These are phyloP conservation scores for Desmodus rotundus DNA, from an alignment of 2,113 vertebrate species.

Conservation along the genomic window DNA sequence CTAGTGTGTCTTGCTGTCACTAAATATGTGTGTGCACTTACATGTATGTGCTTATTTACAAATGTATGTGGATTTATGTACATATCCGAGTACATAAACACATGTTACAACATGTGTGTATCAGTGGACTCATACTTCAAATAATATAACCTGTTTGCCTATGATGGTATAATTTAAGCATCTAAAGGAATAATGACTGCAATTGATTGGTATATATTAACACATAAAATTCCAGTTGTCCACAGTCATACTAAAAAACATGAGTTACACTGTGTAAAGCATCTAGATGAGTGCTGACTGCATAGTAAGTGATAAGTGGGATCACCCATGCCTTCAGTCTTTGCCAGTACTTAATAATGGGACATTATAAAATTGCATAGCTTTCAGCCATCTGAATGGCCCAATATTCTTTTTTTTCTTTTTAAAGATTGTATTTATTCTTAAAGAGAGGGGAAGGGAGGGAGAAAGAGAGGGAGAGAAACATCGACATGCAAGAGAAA, in stretches of 20 bases:
- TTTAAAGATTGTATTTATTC: too few relatives aligned
- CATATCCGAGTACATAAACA: background rate
- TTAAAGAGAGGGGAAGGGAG: too few relatives aligned
- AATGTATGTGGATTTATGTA: background rate
- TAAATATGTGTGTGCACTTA: background rate
- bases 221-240: background rate
- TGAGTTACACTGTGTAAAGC: background rate
- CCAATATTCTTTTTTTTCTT: background rate
- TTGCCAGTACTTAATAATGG: background rate
- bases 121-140: background rate
- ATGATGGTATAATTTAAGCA: background rate
- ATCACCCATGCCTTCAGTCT: background rate
- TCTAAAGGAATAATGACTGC: background rate
- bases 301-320: background rate
- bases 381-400: background rate
- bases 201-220: background rate
- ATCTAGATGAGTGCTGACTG: background rate
- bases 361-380: background rate
- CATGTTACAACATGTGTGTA: background rate
- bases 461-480: too few relatives aligned
- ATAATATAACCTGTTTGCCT: background rate
- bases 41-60: background rate
- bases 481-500: too few relatives aligned
- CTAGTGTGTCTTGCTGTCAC: background rate
- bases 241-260: background rate